Percentiles rank a stretch among this genome's conserved stretches.
Evolutionary conservation across 1,140 invertebrate species (phyloP).

Genomic region (Papilio polyxenes): DNA sequence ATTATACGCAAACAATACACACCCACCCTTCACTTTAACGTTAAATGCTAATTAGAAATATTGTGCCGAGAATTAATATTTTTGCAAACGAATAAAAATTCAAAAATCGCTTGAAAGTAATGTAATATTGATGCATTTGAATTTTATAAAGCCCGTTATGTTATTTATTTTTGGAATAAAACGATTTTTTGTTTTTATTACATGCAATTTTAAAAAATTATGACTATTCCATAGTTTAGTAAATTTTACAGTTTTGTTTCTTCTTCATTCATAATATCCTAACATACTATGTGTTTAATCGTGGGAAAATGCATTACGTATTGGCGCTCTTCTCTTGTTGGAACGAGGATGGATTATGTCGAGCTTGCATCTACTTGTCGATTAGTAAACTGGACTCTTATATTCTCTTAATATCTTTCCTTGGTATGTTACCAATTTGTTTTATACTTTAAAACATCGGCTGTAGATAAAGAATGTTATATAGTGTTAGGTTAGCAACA

Average conservation of each 20-base stretch:
- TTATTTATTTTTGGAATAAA: no score
- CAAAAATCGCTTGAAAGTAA: neutral
- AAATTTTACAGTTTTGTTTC: no score
- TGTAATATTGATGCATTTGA: neutral
- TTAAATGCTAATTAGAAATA: slow-evolving; percentile 1
- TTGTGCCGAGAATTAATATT: neutral
- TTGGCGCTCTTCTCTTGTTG: no score
- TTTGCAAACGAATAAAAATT: neutral
- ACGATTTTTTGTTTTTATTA: no score
- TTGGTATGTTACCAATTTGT: neutral
- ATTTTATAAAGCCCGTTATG: no score
- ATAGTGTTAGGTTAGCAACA: slow-evolving; percentile 25
- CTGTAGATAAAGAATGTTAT: neutral
- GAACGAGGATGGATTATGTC: no score
- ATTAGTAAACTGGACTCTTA: neutral
- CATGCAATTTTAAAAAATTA: no score
- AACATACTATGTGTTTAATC: no score
- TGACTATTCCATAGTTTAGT: no score
- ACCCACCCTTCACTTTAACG: neutral
- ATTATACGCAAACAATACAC: slow-evolving; percentile 17
- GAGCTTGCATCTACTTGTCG: no score
- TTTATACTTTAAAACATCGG: neutral
- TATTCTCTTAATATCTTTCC: neutral
- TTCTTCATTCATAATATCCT: no score
- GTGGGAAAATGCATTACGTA: no score